Evolutionary conservation across 2,888 invertebrate species (phyloP).

Genomic region (Drosophila rellima): DNA sequence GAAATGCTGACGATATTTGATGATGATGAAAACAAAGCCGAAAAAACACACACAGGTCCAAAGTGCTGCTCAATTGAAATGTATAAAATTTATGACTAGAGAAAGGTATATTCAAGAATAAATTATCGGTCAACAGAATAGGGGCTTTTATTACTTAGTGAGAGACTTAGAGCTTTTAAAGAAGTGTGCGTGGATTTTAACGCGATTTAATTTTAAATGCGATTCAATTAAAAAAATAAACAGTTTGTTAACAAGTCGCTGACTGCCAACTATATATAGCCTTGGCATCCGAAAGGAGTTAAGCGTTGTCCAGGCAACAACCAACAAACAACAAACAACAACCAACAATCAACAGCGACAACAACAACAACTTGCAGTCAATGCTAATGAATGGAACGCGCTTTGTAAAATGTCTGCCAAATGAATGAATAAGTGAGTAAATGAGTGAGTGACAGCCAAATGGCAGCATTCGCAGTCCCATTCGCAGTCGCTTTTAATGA

Average conservation of each 20-base stretch:
- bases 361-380: constrained; percentile 43
- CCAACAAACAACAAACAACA: constrained; percentile 15
- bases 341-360: constrained; percentile 22
- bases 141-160: constrained; percentile 25
- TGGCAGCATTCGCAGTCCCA: constrained; percentile 55
- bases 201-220: constrained; percentile 41
- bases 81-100: constrained; percentile 65
- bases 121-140: constrained; percentile 56
- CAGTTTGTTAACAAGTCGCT: constrained; percentile 49
- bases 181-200: constrained; percentile 7
- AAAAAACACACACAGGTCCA: constrained; percentile 36
- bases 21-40: constrained; percentile 62
- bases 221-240: constrained; percentile 65
- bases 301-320: constrained; percentile 50
- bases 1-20: constrained; percentile 54
- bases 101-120: constrained; percentile 52
- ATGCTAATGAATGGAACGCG: constrained; percentile 76
- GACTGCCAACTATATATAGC: constrained; percentile 51
- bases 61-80: constrained; percentile 76
- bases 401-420: constrained; percentile 72
- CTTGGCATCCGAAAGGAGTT: constrained; percentile 33
- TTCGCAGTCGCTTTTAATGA: constrained; percentile 67
- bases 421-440: constrained; percentile 59
- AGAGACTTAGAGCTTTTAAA: constrained; percentile 5
- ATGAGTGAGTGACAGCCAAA: constrained; percentile 77